Evolutionary conservation across 2,797 vertebrate genomes (phyloP).

Genomic region (Pempheris klunzingeri): DNA sequence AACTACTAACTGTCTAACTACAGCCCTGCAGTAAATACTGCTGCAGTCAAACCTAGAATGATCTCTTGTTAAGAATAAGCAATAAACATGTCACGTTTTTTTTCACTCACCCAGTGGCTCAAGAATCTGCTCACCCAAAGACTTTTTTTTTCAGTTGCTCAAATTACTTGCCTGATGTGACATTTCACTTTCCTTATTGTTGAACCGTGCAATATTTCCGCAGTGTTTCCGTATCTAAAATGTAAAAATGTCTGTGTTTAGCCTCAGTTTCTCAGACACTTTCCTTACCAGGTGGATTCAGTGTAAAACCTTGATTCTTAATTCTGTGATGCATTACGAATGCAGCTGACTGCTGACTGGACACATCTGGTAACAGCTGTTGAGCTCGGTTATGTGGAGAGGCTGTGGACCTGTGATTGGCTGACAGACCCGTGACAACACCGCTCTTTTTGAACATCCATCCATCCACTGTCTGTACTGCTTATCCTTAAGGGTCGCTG

Average conservation of each 20-base stretch:
- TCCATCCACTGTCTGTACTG: too few species aligned
- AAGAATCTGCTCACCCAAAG: too few species aligned
- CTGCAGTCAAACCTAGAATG: background rate
- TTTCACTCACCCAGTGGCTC: too few species aligned
- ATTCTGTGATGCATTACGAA: background rate
- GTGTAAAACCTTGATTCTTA: background rate
- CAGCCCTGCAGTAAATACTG: background rate
- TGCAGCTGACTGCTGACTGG: background rate
- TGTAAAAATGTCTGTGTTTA: background rate
- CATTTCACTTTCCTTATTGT: too few species aligned
- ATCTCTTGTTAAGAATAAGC: background rate
- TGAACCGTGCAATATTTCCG: too few species aligned
- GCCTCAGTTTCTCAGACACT: background rate
- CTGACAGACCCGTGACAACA: background rate
- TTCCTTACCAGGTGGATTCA: background rate
- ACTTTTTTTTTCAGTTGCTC: too few species aligned
- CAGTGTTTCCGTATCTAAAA: background rate
- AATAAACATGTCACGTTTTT: too few species aligned
- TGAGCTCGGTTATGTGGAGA: too few species aligned
- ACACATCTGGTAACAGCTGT: too few species aligned
- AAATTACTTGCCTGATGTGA: too few species aligned
- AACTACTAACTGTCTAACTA: background rate
- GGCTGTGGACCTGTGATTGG: background rate
- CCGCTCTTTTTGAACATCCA: too few species aligned
- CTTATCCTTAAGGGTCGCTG: too few species aligned